Evolutionary conservation across 2,888 invertebrate genomes (phyloP).

Genomic region (Netelia melanura): DNA sequence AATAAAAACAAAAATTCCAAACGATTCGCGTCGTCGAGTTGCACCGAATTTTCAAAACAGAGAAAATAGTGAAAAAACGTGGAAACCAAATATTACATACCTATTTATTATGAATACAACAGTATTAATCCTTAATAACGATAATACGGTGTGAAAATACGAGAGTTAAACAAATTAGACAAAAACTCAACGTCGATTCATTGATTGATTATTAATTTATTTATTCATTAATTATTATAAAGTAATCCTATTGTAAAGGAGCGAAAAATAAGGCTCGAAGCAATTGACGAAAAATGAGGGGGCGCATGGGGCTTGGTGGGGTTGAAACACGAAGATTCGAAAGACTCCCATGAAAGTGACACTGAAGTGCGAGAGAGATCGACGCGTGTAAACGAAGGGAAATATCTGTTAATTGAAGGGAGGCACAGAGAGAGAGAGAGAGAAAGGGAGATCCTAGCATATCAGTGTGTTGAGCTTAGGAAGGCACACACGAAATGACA

Average conservation of each 20-base stretch:
- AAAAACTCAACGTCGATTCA: slow-evolving; percentile 64
- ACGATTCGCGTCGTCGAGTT: slow-evolving; percentile 37
- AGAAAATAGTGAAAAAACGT: slow-evolving; percentile 41
- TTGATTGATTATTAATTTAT: slow-evolving; percentile 60
- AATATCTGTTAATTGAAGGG: slow-evolving; percentile 59
- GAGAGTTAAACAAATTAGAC: slow-evolving; percentile 57
- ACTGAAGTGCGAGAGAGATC: slow-evolving; percentile 14
- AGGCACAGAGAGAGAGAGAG: slow-evolving; percentile 49
- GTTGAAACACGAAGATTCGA: background rate
- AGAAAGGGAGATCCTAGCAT: slow-evolving; percentile 81
- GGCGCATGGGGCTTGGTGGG: background rate
- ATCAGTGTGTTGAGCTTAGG: slow-evolving; percentile 83
- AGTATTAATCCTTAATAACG: slow-evolving; percentile 80
- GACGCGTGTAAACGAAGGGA: slow-evolving; percentile 27
- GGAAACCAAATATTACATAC: slow-evolving; percentile 66
- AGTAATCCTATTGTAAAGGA: slow-evolving; percentile 43
- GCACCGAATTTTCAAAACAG: slow-evolving; percentile 26
- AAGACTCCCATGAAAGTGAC: slow-evolving; percentile 12
- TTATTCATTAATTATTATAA: slow-evolving; percentile 60
- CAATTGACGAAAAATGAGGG: slow-evolving; percentile 41
- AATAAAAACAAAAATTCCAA: slow-evolving; percentile 46
- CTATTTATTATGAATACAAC: slow-evolving; percentile 80
- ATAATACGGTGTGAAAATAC: slow-evolving; percentile 70
- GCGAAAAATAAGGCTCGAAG: slow-evolving; percentile 32
- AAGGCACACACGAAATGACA: slow-evolving; percentile 78